A percentile compares a stretch with the other conserved stretches of the same genome.
phyloP scores from a whole-genome alignment of 2,888 invertebrate species.

The Cephus rjabovi region DNA sequence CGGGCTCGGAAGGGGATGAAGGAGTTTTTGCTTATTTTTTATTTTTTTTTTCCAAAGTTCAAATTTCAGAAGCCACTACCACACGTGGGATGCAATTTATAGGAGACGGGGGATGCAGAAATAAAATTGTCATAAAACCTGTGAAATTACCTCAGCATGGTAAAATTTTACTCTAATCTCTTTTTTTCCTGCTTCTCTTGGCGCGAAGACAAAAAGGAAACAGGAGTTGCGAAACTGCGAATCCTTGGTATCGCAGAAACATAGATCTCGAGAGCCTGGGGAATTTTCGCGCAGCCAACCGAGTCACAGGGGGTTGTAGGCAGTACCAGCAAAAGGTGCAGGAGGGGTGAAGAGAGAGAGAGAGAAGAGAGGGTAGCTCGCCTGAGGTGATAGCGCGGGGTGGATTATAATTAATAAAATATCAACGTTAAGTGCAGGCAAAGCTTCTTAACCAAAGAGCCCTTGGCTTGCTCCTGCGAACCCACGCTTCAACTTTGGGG shows the following conservation, averaged over 20 bases:
- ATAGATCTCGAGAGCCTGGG: background rate
- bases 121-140: too few species aligned
- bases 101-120: too few species aligned
- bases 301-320: background rate
- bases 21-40: background rate
- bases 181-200: background rate
- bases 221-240: background rate
- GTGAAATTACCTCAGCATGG: too few species aligned
- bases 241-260: background rate
- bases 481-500: background rate
- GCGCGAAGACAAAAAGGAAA: background rate
- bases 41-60: too few species aligned
- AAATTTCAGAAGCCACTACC: too few species aligned
- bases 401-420: slow-evolving; percentile 54
- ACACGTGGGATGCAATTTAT: too few species aligned
- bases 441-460: slow-evolving; percentile 52
- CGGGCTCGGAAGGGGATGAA: background rate
- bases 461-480: slow-evolving; percentile 17
- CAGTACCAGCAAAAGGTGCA: background rate
- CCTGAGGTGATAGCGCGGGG: slow-evolving; percentile 15
- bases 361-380: background rate
- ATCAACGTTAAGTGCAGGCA: slow-evolving; percentile 50
- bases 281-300: background rate
- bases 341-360: background rate
- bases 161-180: too few species aligned